Base-by-base conservation (phyloP, 53 echinoderm and acorn worm species). In the Astropecten irregularis region DNA sequence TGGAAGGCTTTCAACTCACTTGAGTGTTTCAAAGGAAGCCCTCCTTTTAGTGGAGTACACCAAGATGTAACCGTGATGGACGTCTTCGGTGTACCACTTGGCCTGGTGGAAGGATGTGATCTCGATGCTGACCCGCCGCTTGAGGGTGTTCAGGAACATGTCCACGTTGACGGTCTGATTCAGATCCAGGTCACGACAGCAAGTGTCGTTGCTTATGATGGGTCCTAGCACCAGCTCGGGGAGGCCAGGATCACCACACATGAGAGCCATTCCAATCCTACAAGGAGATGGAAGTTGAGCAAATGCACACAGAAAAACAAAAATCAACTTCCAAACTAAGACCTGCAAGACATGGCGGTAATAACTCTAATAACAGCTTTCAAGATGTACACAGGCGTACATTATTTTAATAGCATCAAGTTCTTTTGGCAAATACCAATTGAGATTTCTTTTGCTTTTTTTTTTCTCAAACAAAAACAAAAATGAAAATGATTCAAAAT, bases 31-130 rank as follows among this genome's bases (percentile, higher is more conserved):
- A 18, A 89, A 83, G 5, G 96, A 96, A 26, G 93, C 91, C 21
- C 93, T 96, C 42, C 96, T 53, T 58, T 91, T 89, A 0, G 93
- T 81, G n/a, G 93, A 91, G 82, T 93, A 96, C 10, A 91, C 89
- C 2, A 96, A 70, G 76, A 96, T 96, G 57, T 93, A 93, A 2
- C 91, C 96, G 59, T 96, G 92, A 39, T 92, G 95, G 25, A 90
- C 56, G 11, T 79, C 77, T 32, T 86, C 68, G 1, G 86, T 87
- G 31, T 85, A 59, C 18, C 91, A 84, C 16, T 77, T 85, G 9
- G 86, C 89, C 60, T 86, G 87, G 50, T 96, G 96, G 79, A 93
- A 96, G 18, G 96, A 93, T 2, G 89, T 68, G 40, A 93, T 87
- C 68, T 91, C 91, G 10, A 96, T 84, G 51, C 93, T 91, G 36